Evolutionary conservation across 2,797 vertebrate genomes (phyloP).

Genomic region (Synanceia verrucosa): DNA sequence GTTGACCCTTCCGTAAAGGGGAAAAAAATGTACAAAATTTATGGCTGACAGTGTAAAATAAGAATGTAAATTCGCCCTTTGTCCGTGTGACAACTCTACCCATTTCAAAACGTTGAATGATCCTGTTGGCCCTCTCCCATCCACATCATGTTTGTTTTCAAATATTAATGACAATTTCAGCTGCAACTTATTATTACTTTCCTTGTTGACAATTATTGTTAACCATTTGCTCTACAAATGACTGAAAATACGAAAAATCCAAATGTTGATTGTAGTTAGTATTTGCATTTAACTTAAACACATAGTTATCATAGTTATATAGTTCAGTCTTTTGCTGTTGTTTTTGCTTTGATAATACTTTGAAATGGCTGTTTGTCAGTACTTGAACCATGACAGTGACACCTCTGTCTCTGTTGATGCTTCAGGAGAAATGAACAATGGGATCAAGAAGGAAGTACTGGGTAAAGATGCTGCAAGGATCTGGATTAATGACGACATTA

Average conservation of each 20-base stretch:
- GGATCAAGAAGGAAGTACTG: conserved; percentile 93
- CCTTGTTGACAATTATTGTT: background rate
- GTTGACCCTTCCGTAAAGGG: background rate
- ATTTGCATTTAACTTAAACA: too few relatives aligned
- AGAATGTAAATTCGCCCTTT: background rate
- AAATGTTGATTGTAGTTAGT: too few relatives aligned
- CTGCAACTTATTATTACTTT: background rate
- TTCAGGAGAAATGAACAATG: conserved; percentile 94
- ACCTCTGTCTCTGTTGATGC: background rate
- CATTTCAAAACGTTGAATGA: background rate
- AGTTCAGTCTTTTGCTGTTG: background rate
- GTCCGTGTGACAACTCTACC: background rate
- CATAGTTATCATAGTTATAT: background rate
- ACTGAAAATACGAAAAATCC: too few relatives aligned
- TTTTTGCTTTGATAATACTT: too few relatives aligned
- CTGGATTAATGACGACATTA: conserved; percentile 93
- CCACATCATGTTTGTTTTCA: background rate
- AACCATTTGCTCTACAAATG: background rate
- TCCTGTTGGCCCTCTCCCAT: background rate
- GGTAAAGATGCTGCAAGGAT: conserved; percentile 92
- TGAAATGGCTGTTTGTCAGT: background rate
- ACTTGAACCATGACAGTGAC: background rate
- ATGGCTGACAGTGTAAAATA: background rate
- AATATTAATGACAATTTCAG: background rate
- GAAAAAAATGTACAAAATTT: background rate